Evolutionary conservation across 2,797 vertebrate species (phyloP).

Genomic region (Erithacus rubecula): DNA sequence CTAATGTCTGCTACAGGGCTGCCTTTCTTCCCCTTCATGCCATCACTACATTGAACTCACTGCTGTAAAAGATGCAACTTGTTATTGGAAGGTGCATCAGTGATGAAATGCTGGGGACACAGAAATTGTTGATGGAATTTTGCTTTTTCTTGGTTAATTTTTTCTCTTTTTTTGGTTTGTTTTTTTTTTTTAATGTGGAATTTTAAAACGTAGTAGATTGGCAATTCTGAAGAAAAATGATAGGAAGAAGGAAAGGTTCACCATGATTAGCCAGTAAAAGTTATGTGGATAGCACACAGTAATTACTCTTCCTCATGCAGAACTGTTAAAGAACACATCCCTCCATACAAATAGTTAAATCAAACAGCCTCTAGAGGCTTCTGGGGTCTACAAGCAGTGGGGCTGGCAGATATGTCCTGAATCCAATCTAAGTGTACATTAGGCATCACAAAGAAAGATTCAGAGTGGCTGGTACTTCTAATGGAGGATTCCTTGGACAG

Average conservation of each 20-base stretch:
- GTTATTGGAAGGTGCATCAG: background rate
- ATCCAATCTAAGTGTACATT: background rate
- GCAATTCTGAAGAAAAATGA: background rate
- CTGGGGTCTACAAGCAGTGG: background rate
- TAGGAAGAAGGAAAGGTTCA: background rate
- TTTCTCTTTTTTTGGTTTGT: background rate
- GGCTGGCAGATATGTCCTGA: background rate
- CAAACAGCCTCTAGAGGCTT: background rate
- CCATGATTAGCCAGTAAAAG: background rate
- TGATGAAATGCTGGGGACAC: background rate
- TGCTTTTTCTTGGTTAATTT: background rate
- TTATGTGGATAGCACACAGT: background rate
- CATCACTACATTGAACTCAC: rapidly evolving
- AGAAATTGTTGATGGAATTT: rapidly evolving
- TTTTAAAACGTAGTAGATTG: background rate
- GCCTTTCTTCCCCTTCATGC: background rate
- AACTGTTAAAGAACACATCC: background rate
- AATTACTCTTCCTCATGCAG: background rate
- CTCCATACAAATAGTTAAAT: background rate
- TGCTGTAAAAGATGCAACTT: rapidly evolving
- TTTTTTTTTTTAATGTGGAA: background rate
- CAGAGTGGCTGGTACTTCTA: background rate
- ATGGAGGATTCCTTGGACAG: background rate
- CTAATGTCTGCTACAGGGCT: background rate
- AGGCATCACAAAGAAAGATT: background rate